Conservation (phyloP, 2,888 invertebrate species). For the Ichneumon xanthorius region DNA sequence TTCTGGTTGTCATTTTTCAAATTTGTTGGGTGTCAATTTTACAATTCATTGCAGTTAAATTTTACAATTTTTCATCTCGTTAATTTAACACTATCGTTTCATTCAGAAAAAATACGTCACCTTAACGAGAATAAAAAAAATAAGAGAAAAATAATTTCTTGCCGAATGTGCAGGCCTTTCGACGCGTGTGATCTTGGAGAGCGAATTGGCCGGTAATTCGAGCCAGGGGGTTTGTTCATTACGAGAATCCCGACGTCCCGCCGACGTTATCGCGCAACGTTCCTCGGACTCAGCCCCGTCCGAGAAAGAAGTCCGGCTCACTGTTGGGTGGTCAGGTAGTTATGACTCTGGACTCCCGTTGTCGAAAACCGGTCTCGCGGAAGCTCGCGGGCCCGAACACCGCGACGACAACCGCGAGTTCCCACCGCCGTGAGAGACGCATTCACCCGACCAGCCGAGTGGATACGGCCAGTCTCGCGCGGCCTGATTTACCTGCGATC, state of each 20-base stretch:
- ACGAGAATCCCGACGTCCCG: not conserved
- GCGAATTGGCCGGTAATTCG: not conserved
- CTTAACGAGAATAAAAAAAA: no score
- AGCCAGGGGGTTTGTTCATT: not conserved
- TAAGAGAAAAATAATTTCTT: no score
- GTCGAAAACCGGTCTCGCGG: slow-evolving; percentile 48
- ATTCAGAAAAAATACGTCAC: no score
- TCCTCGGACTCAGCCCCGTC: not conserved
- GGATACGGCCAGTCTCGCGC: slow-evolving; percentile 53
- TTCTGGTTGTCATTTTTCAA: no score
- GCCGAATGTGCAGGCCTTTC: not conserved
- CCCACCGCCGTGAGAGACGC: slow-evolving; percentile 34
- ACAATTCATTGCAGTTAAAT: no score
- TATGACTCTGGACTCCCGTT: slow-evolving; percentile 41
- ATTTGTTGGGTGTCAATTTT: no score
- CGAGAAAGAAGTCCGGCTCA: not conserved
- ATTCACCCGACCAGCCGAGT: slow-evolving; percentile 28
- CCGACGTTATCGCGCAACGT: not conserved
- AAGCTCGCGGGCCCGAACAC: slow-evolving; percentile 38
- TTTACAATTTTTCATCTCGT: no score
- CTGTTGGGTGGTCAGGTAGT: slow-evolving; percentile 49
- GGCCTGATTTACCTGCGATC: slow-evolving; percentile 77
- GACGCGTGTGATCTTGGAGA: not conserved
- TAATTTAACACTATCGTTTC: no score
- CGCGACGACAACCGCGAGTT: slow-evolving; percentile 24